Percentiles rank a stretch among this genome's conserved stretches.
These are phyloP conservation scores for Chymomyza procnemis DNA, from an alignment of 2,888 invertebrate genomes.

Conservation along the genomic window DNA sequence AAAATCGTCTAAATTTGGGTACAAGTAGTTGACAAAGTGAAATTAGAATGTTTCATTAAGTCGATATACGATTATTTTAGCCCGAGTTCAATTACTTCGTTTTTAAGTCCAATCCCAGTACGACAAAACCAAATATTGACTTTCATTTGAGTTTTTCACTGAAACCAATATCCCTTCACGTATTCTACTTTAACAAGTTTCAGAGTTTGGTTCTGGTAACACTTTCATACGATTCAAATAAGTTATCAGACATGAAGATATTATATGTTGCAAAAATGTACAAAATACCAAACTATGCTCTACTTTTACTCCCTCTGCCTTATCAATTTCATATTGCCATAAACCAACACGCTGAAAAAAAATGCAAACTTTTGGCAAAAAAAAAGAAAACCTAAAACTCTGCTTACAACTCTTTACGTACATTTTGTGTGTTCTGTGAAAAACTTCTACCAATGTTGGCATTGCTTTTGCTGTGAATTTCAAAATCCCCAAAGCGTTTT, in stretches of 20 bases:
- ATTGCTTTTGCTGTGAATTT: slow-evolving; percentile 41
- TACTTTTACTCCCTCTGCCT: slow-evolving; percentile 16
- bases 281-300: neutral
- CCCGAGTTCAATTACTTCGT: too few relatives aligned
- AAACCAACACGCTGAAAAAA: slow-evolving; percentile 18
- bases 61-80: too few relatives aligned
- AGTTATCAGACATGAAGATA: neutral
- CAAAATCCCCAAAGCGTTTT: slow-evolving; percentile 62
- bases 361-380: slow-evolving; percentile 45
- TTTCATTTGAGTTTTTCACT: neutral
- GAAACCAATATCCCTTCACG: too few relatives aligned
- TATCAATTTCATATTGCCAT: slow-evolving; percentile 63
- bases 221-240: neutral
- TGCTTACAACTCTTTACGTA: neutral
- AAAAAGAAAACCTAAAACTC: neutral
- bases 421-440: slow-evolving; percentile 6
- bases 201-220: neutral
- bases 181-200: neutral
- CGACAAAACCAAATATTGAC: neutral
- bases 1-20: too few relatives aligned
- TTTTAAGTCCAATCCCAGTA: too few relatives aligned
- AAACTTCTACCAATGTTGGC: slow-evolving; percentile 41
- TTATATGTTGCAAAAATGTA: neutral
- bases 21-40: too few relatives aligned
- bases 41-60: too few relatives aligned